Evolutionary conservation across 1,140 invertebrate species (phyloP).

Genomic region (Ostrea edulis): DNA sequence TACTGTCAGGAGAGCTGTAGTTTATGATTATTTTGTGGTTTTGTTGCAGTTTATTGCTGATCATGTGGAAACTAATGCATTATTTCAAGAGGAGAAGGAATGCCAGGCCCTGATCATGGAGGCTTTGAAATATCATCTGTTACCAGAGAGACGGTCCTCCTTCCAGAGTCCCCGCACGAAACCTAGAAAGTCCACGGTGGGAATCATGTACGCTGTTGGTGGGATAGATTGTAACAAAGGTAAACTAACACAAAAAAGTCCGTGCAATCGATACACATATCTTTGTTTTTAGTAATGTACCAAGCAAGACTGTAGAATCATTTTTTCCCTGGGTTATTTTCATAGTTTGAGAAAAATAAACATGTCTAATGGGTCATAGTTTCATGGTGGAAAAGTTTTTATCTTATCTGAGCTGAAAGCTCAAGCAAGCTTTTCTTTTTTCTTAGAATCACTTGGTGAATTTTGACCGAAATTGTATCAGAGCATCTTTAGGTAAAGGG

Average conservation of each 20-base stretch:
- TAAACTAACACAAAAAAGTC: slow-evolving; percentile 53
- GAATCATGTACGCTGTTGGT: slow-evolving; percentile 91
- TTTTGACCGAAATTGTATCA: no score
- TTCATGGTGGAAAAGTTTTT: no score
- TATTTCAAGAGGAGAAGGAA: slow-evolving; percentile 84
- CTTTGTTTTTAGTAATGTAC: no score
- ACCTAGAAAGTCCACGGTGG: slow-evolving; percentile 94
- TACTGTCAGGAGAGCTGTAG: background rate
- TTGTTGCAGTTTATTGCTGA: slow-evolving; percentile 89
- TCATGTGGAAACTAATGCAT: slow-evolving; percentile 86
- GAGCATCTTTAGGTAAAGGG: no score
- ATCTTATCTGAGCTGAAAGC: no score
- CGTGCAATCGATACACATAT: no score
- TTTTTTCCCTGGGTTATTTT: no score
- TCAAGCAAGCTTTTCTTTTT: no score
- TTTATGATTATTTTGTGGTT: slow-evolving; percentile 12
- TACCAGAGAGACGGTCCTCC: slow-evolving; percentile 89
- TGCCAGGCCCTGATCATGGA: slow-evolving; percentile 95
- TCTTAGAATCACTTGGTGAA: no score
- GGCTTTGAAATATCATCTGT: slow-evolving; percentile 93
- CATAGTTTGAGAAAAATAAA: no score
- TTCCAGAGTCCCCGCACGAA: slow-evolving; percentile 89
- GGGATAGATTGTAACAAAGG: slow-evolving; percentile 94
- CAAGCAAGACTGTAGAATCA: no score
- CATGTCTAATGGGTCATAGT: no score